A percentile compares a stretch with the other conserved stretches of the same genome.
These are phyloP conservation scores for Dendrophyllia cribrosa DNA, from an alignment of 64 coral and sea anemone species.

Conservation along the genomic window DNA sequence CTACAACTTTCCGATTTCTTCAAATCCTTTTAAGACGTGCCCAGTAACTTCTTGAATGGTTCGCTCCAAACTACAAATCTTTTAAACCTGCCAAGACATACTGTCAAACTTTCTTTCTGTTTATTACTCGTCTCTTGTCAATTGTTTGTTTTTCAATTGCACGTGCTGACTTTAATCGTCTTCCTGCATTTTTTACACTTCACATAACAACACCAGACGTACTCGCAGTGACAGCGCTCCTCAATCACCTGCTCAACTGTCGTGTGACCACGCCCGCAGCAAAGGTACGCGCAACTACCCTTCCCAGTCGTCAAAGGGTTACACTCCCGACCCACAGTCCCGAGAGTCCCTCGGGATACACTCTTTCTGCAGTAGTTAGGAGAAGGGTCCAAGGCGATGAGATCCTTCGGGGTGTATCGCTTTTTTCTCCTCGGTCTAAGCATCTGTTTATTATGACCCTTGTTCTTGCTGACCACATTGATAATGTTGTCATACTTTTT, in stretches of 20 bases:
- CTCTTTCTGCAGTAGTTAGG: slow-evolving; percentile 76
- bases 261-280: slow-evolving; percentile 66
- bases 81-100: too few species aligned
- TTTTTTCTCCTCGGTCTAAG: slow-evolving; percentile 10
- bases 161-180: slow-evolving; percentile 23
- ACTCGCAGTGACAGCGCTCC: slow-evolving; percentile 60
- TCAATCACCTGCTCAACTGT: slow-evolving; percentile 10
- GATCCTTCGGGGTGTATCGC: slow-evolving; percentile 55
- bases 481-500: slow-evolving; percentile 64
- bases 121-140: not conserved
- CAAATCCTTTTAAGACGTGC: not conserved
- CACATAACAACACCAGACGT: slow-evolving; percentile 77
- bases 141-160: not conserved
- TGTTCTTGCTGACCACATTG: slow-evolving; percentile 42
- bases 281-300: slow-evolving; percentile 84
- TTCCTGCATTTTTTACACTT: slow-evolving; percentile 64
- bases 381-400: slow-evolving; percentile 57
- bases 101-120: too few species aligned
- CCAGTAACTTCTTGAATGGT: slow-evolving; percentile 2
- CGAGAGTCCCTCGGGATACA: slow-evolving; percentile 43
- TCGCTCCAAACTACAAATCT: not conserved
- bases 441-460: slow-evolving; percentile 21
- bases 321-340: slow-evolving; percentile 74
- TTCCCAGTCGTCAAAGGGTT: slow-evolving; percentile 48
- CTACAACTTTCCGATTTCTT: not conserved